A percentile compares a stretch with the other conserved stretches of the same genome.
phyloP scores from a whole-genome alignment of 1,140 invertebrate genomes.

The Sogatella furcifera region DNA sequence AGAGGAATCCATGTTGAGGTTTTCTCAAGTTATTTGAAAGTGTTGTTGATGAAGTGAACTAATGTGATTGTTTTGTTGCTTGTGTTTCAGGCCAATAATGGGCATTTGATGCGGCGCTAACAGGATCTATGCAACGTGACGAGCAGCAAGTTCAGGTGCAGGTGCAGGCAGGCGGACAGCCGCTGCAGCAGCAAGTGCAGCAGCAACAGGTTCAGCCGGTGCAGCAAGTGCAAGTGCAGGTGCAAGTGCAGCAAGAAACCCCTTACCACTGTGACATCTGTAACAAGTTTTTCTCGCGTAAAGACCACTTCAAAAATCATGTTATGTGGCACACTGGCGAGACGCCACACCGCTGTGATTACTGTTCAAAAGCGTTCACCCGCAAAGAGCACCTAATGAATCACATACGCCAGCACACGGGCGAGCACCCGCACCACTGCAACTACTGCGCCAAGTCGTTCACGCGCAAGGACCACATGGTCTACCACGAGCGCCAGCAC shows the following conservation, averaged over 20 bases:
- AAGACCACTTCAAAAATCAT: conserved; percentile 55
- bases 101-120: conserved; percentile 35
- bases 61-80: conserved; percentile 27
- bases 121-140: conserved; percentile 34
- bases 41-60: no score
- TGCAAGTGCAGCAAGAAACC: conserved; percentile 36
- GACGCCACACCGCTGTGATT: conserved; percentile 67
- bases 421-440: conserved; percentile 76
- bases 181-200: no score
- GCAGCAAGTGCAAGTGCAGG: conserved; percentile 8
- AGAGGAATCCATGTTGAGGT: no score
- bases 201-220: no score
- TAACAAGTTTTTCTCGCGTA: conserved; percentile 49
- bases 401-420: conserved; percentile 61
- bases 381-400: conserved; percentile 71
- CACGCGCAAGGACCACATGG: conserved; percentile 67
- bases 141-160: conserved; percentile 19
- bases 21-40: no score
- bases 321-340: conserved; percentile 55
- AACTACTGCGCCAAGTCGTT: conserved; percentile 76
- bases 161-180: no score
- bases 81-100: conserved; percentile 25
- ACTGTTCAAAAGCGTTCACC: conserved; percentile 72
- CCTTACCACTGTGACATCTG: conserved; percentile 53
- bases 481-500: conserved; percentile 74